These are phyloP conservation scores for Typhlomys cinereus DNA, from an alignment of 2,113 vertebrate genomes.

Conservation along the genomic window DNA sequence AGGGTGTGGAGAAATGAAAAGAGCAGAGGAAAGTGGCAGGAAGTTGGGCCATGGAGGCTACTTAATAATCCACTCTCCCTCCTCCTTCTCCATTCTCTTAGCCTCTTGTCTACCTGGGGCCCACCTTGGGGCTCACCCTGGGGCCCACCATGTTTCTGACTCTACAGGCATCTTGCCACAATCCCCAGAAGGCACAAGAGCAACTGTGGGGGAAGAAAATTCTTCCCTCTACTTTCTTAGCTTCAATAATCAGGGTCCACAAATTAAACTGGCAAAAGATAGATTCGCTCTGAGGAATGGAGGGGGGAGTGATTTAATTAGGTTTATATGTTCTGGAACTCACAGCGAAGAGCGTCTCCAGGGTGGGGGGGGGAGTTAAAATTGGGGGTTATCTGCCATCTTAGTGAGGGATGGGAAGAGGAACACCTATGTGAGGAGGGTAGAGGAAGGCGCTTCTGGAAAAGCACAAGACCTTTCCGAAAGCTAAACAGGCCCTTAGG, in stretches of 20 bases:
- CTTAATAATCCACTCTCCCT: neutral
- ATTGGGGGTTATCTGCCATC: neutral
- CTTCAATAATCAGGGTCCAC: neutral
- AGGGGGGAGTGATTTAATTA: neutral
- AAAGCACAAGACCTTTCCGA: neutral
- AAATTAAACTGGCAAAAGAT: constrained; percentile 11
- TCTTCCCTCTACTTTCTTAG: neutral
- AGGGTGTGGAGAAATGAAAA: neutral
- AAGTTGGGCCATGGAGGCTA: too few species aligned
- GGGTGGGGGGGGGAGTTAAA: neutral
- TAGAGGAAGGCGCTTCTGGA: neutral
- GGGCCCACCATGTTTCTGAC: neutral
- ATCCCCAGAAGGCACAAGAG: neutral
- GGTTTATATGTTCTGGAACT: neutral
- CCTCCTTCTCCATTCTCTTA: neutral
- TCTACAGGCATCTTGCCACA: neutral
- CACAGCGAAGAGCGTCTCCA: neutral
- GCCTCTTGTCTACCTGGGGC: neutral
- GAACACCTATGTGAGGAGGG: neutral
- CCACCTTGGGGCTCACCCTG: neutral
- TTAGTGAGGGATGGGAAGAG: neutral
- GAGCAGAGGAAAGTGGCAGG: neutral
- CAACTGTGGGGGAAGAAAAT: neutral
- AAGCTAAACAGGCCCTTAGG: neutral
- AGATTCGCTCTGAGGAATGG: neutral